phyloP scores from a whole-genome alignment of 2,797 vertebrate genomes.

The Pteropus rufus region DNA sequence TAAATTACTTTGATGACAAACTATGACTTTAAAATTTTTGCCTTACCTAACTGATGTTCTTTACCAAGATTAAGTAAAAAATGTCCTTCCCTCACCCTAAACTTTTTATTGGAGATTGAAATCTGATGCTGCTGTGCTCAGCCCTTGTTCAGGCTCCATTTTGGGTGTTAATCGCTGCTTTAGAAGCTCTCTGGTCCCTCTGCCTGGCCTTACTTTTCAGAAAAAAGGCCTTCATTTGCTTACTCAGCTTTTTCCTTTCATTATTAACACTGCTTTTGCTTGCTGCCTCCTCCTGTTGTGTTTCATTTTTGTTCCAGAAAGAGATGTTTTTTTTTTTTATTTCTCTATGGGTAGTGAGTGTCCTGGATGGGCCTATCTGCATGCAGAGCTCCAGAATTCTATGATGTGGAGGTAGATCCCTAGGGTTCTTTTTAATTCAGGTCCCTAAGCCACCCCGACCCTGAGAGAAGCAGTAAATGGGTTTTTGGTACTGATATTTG shows the following conservation, averaged over 20 bases:
- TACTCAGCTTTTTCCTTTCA: slow-evolving; percentile 52
- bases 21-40: neutral
- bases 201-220: slow-evolving; percentile 42
- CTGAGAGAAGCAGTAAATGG: neutral
- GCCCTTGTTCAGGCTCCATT: slow-evolving; percentile 1
- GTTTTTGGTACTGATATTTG: neutral
- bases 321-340: slow-evolving; percentile 40
- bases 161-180: slow-evolving; percentile 15
- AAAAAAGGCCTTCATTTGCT: slow-evolving; percentile 59
- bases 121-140: neutral
- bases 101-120: slow-evolving; percentile 16
- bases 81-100: slow-evolving; percentile 12
- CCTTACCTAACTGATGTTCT: neutral
- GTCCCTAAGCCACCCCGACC: neutral
- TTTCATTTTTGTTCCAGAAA: slow-evolving; percentile 52
- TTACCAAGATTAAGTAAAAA: slow-evolving; percentile 3
- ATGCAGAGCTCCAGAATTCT: slow-evolving; percentile 22
- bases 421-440: neutral
- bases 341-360: neutral
- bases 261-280: neutral
- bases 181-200: slow-evolving; percentile 31
- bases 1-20: neutral
- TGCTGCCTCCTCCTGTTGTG: slow-evolving; percentile 1
- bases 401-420: neutral
- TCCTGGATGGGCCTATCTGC: neutral